A percentile compares a stretch with the other conserved stretches of the same genome.
Conservation (phyloP, 2,888 invertebrate species). For the Megamerina dolium region DNA sequence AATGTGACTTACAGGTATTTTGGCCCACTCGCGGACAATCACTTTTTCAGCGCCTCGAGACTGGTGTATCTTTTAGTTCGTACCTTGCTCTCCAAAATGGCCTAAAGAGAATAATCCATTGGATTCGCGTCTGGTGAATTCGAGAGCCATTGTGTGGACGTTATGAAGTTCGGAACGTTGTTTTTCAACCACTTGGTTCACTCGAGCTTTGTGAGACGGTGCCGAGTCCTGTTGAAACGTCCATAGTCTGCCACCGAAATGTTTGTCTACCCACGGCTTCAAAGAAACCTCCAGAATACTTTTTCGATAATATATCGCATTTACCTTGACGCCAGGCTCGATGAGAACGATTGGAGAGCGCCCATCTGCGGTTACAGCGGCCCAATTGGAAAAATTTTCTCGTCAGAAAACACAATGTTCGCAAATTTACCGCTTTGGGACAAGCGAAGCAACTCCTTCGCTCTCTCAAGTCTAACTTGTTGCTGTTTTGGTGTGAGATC, state of each 20-base stretch:
- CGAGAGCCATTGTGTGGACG: conserved; percentile 8
- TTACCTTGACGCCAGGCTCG: conserved; percentile 12
- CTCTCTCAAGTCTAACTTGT: no score
- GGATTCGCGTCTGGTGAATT: conserved; percentile 6
- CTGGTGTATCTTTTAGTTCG: neutral
- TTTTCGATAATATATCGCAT: conserved; percentile 5
- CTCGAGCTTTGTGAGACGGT: conserved; percentile 4
- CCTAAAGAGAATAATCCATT: neutral
- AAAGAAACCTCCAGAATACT: conserved; percentile 5
- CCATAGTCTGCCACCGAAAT: conserved; percentile 6
- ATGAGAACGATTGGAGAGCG: conserved; percentile 10
- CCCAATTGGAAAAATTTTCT: no score
- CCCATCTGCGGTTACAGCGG: conserved; percentile 11
- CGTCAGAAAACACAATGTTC: no score
- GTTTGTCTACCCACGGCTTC: conserved; percentile 3
- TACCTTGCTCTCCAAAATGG: no score
- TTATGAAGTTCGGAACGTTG: conserved; percentile 7
- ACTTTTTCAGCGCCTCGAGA: neutral
- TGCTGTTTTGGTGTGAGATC: no score
- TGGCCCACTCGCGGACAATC: neutral
- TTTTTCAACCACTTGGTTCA: conserved; percentile 7
- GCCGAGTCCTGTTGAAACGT: conserved; percentile 8
- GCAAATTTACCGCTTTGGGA: no score
- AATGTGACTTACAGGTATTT: neutral
- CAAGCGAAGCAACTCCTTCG: no score